These are phyloP conservation scores for Caenorhabditis remanei DNA, from an alignment of 1,140 invertebrate genomes.

Conservation along the genomic window DNA sequence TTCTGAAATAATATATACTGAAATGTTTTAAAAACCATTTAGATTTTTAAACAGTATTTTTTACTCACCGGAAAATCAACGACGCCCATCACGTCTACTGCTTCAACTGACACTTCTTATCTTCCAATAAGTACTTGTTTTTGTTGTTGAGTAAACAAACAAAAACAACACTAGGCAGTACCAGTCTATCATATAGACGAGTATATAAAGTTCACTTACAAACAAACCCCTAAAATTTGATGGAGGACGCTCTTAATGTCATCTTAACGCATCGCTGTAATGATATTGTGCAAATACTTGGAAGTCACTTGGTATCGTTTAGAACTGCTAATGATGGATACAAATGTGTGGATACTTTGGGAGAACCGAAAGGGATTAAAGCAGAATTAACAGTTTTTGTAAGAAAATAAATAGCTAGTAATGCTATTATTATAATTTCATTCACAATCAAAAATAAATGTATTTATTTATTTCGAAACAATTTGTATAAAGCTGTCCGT, in stretches of 20 bases:
- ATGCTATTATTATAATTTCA: no score
- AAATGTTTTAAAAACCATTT: background rate
- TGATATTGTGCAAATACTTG: background rate
- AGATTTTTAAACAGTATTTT: background rate
- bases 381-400: no score
- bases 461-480: no score
- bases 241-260: constrained; percentile 31
- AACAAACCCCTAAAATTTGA: background rate
- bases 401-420: no score
- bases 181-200: background rate
- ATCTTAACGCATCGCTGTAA: constrained; percentile 34
- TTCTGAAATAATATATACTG: background rate
- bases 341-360: no score
- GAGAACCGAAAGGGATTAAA: no score
- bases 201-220: background rate
- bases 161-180: background rate
- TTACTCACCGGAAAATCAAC: background rate
- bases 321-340: background rate
- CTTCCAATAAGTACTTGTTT: background rate
- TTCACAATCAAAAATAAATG: no score
- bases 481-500: no score
- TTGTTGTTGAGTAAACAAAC: background rate
- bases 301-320: background rate
- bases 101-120: no score
- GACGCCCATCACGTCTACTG: background rate